Evolutionary conservation across 2,888 invertebrate genomes (phyloP), one percentile per base, ranked within the genome.

Genomic region (Temnothorax ravouxi): DNA sequence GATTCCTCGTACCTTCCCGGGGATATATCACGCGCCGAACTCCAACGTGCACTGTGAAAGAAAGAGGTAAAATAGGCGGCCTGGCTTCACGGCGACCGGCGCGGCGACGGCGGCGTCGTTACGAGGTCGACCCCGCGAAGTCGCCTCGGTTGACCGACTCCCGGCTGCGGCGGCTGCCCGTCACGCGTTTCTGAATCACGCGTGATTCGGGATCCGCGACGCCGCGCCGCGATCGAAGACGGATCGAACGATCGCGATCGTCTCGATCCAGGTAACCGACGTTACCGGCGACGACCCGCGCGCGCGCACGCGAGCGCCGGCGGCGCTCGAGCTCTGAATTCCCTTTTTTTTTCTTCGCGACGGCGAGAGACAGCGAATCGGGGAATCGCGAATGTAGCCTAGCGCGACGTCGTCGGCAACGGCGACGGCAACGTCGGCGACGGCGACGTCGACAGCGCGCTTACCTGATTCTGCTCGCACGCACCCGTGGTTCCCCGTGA

Each of bases 391-490:
- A 59, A 11, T 54, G 5, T 29, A 21, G 29, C 29, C 50, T 0
- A 3, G 34, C 15, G 41, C 59, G 41, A n/a, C 44, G 25, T 1
- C 72, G 25, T 13, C 15, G 15, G 2, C 67, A 25, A 15, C 25
- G n/a, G 6, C 47, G 15, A 3, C 25, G 2, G 4, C 29, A 34
- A 34, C 18, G 11, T 11, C 25, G 21, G 38, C 71, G 41, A 4
- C 67, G n/a, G 29, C 34, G 47, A 59, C 72, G 52, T 18, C n/a
- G 59, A 77, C 21, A 38, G 21, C 13, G 52, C 52, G 52, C 66
- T 77, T 77, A 91, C 89, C 88, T 91, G 89, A 88, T 87, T 81
- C 82, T 84, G 61, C 86, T 90, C 90, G 88, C 86, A 88, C 88
- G 86, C 81, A 84, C 59, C 69, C 69, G 89, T 86, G 76, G 91